Evolutionary conservation across 2,113 vertebrate species (phyloP).

Genomic region (Cardinalis cardinalis): DNA sequence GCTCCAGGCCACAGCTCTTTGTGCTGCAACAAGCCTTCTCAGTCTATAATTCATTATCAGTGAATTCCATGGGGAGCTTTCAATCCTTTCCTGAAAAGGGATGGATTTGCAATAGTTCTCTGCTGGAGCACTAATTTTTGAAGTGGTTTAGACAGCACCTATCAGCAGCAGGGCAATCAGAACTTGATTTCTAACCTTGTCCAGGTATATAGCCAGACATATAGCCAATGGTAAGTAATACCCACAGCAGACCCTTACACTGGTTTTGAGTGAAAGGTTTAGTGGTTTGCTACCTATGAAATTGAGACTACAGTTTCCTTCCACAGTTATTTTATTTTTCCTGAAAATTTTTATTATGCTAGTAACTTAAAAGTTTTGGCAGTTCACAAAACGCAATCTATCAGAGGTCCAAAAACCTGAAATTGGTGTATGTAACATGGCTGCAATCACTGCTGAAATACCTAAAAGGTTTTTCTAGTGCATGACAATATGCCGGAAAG

Average conservation of each 20-base stretch:
- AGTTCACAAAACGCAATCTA: not conserved
- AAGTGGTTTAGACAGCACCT: not conserved
- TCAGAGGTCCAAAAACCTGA: not conserved
- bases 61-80: not conserved
- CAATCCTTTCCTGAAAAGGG: not conserved
- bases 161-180: not conserved
- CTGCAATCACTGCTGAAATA: not conserved
- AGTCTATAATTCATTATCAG: not conserved
- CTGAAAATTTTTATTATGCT: not conserved
- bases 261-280: not conserved
- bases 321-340: slow-evolving; percentile 1
- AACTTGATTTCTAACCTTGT: not conserved
- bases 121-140: not conserved
- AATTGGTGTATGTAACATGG: not conserved
- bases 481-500: not conserved
- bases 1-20: not conserved
- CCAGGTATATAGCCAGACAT: not conserved
- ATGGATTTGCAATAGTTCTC: not conserved
- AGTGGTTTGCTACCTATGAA: not conserved
- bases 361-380: slow-evolving; percentile 50
- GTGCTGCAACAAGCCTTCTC: not conserved
- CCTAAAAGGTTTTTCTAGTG: not conserved
- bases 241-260: not conserved
- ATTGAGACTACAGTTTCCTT: slow-evolving; percentile 11
- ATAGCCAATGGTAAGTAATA: not conserved